Evolutionary conservation across 2,888 invertebrate species (phyloP), one percentile per base, ranked within the genome.

Genomic region (Dryocosmus kuriphilus): DNA sequence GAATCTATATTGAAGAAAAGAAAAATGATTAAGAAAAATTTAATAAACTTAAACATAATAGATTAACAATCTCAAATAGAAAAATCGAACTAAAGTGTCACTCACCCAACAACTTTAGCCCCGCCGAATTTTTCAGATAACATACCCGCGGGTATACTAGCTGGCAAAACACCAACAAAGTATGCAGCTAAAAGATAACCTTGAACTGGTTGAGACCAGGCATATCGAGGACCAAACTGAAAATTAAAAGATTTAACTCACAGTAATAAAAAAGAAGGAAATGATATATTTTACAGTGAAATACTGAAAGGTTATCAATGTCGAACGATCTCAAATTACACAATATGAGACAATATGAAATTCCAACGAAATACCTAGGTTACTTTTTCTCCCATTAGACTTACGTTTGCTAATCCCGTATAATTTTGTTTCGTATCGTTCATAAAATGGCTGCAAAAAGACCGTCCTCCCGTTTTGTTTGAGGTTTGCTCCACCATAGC

Each of bases 71-170:
- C 24, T 74, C 4, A 5, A 27, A 24, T 22, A 32, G 8, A 8
- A 63, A 63, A 24, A 63, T 9, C 14, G 4, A 35, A 32, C 9
- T 32, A 75, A 32, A 57, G 16, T 22, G 19, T 62, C 79, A 89
- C 89, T 88, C 81, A 91, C 91, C 90, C 90, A 11, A 91, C 91
- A 24, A 91, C 90, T 86, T 83, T 89, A 4, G 91, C 84, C 32
- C 91, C 91, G 9, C 91, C 91, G 46, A 89, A 91, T 83, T 88
- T 90, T 71, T 91, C 91, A 19, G 91, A 91, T 30, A 91, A 77
- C 55, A 89, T 81, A 22, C 91, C 91, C 9, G 88, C 87, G 3
- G 91, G 91, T 57, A 91, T 79, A 77, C 91, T 91, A 5, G 88
- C 88, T 19, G 90, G 89, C 8, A 91, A 75, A 6, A 89, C 88